phyloP scores from a whole-genome alignment of 2,113 vertebrate species.

The Rhea americana region DNA sequence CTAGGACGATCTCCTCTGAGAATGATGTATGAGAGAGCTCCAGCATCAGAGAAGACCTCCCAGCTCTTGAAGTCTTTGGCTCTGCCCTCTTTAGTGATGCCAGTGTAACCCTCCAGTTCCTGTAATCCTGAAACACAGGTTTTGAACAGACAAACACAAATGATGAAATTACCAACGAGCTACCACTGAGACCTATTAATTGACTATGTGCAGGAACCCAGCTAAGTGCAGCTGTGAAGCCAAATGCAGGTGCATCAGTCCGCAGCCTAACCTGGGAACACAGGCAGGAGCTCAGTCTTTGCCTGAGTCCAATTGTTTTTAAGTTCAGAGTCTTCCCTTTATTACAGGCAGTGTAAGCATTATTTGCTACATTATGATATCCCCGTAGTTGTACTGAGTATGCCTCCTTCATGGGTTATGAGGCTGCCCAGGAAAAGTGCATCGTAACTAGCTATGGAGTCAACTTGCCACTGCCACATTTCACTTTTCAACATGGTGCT shows the following conservation, averaged over 20 bases:
- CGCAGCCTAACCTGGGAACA: not conserved
- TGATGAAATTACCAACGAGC: not conserved
- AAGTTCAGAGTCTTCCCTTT: not conserved
- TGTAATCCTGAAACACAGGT: not conserved
- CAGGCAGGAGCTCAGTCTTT: not conserved
- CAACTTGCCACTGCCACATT: not conserved
- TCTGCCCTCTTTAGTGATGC: not conserved
- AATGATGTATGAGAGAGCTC: not conserved
- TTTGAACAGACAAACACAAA: not conserved
- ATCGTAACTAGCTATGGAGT: not conserved
- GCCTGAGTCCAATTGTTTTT: not conserved
- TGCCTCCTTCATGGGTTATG: not conserved
- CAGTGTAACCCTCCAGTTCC: not conserved
- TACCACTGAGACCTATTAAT: not conserved
- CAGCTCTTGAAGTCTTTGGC: not conserved
- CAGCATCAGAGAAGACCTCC: not conserved
- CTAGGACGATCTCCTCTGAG: rapidly evolving
- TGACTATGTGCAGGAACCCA: not conserved
- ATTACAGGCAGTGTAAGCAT: not conserved
- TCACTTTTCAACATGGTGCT: rapidly evolving
- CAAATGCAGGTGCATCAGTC: not conserved
- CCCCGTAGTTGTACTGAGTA: not conserved
- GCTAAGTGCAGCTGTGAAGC: not conserved
- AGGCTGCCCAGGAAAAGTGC: not conserved
- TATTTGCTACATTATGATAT: not conserved